Conservation (phyloP, 2,888 invertebrate species). For the Drosophila basisetae region DNA sequence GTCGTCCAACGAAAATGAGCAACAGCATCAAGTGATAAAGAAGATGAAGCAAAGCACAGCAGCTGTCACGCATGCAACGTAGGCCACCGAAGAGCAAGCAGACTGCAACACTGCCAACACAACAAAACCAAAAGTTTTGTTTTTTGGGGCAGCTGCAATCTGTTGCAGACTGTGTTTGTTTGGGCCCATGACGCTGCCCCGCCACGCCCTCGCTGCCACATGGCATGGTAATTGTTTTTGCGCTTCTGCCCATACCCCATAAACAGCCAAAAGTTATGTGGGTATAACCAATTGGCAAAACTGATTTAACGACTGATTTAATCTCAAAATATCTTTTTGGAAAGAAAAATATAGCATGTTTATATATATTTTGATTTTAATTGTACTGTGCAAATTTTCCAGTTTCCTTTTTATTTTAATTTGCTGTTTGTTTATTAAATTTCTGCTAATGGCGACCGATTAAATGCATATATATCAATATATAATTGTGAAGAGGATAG, state of each 20-base stretch:
- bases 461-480: neutral
- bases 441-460: neutral
- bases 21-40: slow-evolving; percentile 29
- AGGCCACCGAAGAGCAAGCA: slow-evolving; percentile 21
- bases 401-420: neutral
- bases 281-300: neutral
- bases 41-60: slow-evolving; percentile 20
- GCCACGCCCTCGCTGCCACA: slow-evolving; percentile 1
- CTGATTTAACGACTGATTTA: neutral
- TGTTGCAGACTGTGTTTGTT: slow-evolving; percentile 63
- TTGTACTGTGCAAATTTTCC: neutral
- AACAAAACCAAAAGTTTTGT: slow-evolving; percentile 58
- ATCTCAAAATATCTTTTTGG: neutral
- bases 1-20: slow-evolving; percentile 9
- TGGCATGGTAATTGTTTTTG: slow-evolving; percentile 37
- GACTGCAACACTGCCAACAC: slow-evolving; percentile 17
- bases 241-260: slow-evolving; percentile 30
- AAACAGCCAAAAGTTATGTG: neutral
- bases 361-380: neutral
- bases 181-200: neutral
- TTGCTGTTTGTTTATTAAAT: neutral
- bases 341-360: neutral
- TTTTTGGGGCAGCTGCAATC: slow-evolving; percentile 57
- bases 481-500: neutral
- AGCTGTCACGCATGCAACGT: slow-evolving; percentile 59